These are phyloP conservation scores for Selene dorsalis DNA, from an alignment of 2,797 vertebrate species.

Conservation along the genomic window DNA sequence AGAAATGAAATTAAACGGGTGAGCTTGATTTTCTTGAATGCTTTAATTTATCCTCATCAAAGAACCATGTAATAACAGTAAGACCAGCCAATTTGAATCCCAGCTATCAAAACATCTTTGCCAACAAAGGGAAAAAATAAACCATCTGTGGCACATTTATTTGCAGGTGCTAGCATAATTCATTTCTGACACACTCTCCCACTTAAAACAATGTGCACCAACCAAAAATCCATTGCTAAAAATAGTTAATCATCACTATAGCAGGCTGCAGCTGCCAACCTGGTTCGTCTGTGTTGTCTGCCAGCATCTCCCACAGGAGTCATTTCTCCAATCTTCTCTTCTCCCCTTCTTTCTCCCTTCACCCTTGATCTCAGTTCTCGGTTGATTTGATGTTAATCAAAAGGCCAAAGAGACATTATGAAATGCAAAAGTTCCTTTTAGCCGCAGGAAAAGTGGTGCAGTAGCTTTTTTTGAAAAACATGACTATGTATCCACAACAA, in stretches of 20 bases:
- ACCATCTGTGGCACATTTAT: constrained; percentile 16
- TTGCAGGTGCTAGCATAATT: not conserved
- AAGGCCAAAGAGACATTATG: constrained; percentile 36
- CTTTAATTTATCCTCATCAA: no score
- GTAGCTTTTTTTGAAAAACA: not conserved
- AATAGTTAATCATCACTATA: constrained; percentile 22
- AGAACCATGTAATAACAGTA: not conserved
- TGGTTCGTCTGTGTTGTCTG: constrained; percentile 1
- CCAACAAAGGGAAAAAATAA: not conserved
- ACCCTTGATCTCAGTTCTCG: constrained; percentile 24
- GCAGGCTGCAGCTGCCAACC: not conserved
- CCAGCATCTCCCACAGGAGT: constrained; percentile 20
- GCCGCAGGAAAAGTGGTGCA: constrained; percentile 27
- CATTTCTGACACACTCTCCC: constrained; percentile 4
- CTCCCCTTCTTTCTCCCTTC: constrained; percentile 5
- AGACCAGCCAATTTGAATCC: not conserved
- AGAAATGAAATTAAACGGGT: not conserved
- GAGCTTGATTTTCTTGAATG: no score
- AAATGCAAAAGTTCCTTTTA: constrained; percentile 32
- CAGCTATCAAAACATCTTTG: not conserved
- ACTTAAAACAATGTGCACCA: constrained; percentile 7
- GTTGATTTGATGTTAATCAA: constrained; percentile 17
- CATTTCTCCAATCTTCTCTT: not conserved
- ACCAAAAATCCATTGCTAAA: not conserved
- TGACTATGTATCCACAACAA: not conserved